Base-by-base conservation (phyloP, 2,113 vertebrate genomes). In the Rhinogobius similis region DNA sequence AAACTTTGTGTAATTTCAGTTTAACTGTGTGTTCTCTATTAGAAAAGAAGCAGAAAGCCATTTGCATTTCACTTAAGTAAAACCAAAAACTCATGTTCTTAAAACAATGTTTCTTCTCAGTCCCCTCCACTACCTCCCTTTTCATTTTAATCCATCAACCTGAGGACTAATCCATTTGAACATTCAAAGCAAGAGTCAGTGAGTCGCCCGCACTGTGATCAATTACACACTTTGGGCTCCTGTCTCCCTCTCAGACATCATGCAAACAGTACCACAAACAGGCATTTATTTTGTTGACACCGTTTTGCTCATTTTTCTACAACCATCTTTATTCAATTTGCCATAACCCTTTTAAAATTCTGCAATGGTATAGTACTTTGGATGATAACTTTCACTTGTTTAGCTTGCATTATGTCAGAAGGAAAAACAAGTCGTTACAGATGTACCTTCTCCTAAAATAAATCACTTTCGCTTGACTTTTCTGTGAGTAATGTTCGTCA, bases 101-200 rank as follows among this genome's bases (percentile, higher is more conserved):
- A 14, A 26, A 55, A 26, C 68, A 63, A 75, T 72, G 70, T 84
- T 86, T 88, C 76, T 73, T 86, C 66, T 77, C 68, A 26, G 68
- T 36, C 75, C 71, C 75, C 68, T 68, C 81, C 80, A n/a, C n/a
- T 81, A 68, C 73, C 83, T 72, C 84, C 78, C 69, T 82, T 76
- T 77, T 76, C 23, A 79, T 76, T 88, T 90, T 87, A 92, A 91
- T 89, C 86, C 86, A 90, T 89, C 86, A 90, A 85, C 86, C 76
- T 82, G 82, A 76, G 75, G 82, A 88, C 77, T 74, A 86, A 73
- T 90, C 83, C 78, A 82, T 90, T 88, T 84, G 83, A 88, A 92
- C 87, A 83, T 90, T 90, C 82, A 84, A 86, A 83, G 79, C 79
- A 70, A 81, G 78, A 79, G 75, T 70, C 71, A 36, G 70, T 70